Base-by-base conservation (phyloP, 2,797 vertebrate genomes). In the Trachops cirrhosus region DNA sequence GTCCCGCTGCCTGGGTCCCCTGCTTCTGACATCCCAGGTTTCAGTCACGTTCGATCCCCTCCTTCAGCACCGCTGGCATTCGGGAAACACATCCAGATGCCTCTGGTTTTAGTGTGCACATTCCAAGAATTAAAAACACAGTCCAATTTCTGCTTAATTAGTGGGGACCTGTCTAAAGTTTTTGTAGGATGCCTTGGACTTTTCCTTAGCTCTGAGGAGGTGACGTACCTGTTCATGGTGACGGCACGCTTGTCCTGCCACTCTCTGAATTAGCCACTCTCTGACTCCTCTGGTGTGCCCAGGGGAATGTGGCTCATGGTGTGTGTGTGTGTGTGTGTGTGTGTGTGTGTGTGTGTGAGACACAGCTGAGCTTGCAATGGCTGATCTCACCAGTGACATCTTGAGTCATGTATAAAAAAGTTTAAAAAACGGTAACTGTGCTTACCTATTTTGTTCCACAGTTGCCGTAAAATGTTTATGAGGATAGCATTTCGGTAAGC, bases 181-280 rank as follows among this genome's bases (percentile, higher is more conserved):
- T 48, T 29, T 32, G 9, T 19, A 32, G 24, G 46, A 3, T 19
- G 29, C 1, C 37, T n/a, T 9, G 2, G 6, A 48, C 5, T 50
- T 54, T 54, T 5, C 44, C 37, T 70, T 2, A 16, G 50, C 50
- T 39, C 59, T 16, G 4, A 75, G 50, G 68, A 71, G n/a, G 37
- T 24, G 26, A n/a, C 2, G 0, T 0, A 2, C 8, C 32, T 24
- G 32, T 12, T 73, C 8, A n/a, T 1, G 14, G 15, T 3, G 41
- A 68, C 5, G n/a, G 14, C 9, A 0, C 16, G n/a, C 16, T 4
- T 1, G 0, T 39, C 9, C 71, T 34, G 48, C 22, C 9, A 2
- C 37, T 24, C 1, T 44, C 22, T 7, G 32, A 26, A 1, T 16
- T 9, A 26, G 77, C 9, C 16, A 22, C 4, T 1, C 5, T 67